Percentiles rank a stretch among this genome's conserved stretches.
Evolutionary conservation across 92 coral and sea anemone species (phyloP).

Genomic region (Porites lobata): DNA sequence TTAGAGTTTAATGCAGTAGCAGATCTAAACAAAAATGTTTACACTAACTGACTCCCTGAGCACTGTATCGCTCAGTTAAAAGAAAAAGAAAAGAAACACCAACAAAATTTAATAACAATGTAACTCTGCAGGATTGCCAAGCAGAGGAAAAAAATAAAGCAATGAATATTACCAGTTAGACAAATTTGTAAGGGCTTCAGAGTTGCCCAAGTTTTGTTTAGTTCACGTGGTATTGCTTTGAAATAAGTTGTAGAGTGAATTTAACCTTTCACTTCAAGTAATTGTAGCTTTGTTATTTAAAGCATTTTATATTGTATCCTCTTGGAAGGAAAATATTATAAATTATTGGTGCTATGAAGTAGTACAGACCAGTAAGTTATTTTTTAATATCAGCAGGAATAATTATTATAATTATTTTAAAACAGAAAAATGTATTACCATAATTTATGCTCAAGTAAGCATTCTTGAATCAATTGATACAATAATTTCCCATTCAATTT

Average conservation of each 20-base stretch:
- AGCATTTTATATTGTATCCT: slow-evolving; percentile 41
- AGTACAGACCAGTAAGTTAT: background rate
- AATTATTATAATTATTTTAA: too few species aligned
- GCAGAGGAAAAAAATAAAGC: background rate
- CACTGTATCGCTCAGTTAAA: background rate
- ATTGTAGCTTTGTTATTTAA: slow-evolving; percentile 33
- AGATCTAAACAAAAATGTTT: background rate
- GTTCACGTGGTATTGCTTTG: background rate
- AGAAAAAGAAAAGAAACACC: background rate
- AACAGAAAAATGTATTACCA: too few species aligned
- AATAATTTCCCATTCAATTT: too few species aligned
- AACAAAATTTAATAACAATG: background rate
- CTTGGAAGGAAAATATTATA: slow-evolving; percentile 21
- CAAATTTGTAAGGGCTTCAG: background rate
- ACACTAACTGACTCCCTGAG: background rate
- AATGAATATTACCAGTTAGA: background rate
- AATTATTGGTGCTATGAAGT: slow-evolving; percentile 21
- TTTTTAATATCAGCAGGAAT: too few species aligned
- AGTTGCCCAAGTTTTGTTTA: background rate
- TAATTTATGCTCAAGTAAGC: too few species aligned
- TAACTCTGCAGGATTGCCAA: slow-evolving; percentile 4
- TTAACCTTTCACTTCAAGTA: background rate
- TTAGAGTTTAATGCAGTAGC: background rate
- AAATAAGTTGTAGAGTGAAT: slow-evolving; percentile 5
- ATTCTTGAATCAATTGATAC: too few species aligned